Conservation (phyloP, 2,888 invertebrate genomes). For the Stegana nigrithorax region DNA sequence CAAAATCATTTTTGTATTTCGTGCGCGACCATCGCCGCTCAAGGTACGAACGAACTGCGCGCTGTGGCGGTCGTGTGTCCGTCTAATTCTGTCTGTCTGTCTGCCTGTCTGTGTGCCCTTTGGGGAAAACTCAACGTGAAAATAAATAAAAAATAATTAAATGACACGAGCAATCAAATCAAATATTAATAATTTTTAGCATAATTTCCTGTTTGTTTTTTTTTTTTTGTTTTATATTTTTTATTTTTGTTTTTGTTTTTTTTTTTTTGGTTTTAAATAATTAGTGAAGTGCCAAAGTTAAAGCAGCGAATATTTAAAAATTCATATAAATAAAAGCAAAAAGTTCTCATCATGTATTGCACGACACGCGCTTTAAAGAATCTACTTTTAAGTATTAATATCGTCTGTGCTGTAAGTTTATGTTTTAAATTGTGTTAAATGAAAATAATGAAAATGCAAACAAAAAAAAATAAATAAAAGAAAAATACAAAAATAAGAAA, state of each 20-base stretch:
- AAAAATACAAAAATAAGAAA: too few species aligned
- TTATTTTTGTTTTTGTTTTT: neutral
- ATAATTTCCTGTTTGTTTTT: too few species aligned
- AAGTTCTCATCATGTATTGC: too few species aligned
- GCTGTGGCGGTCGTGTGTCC: neutral
- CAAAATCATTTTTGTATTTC: constrained; percentile 30
- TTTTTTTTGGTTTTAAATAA: neutral
- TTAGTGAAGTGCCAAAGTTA: neutral
- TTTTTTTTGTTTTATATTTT: too few species aligned
- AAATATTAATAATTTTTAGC: neutral
- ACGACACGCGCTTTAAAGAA: constrained; percentile 46
- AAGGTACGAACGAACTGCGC: constrained; percentile 38
- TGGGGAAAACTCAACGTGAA: too few species aligned
- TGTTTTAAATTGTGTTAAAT: too few species aligned
- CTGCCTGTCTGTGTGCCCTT: too few species aligned
- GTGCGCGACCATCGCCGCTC: constrained; percentile 46
- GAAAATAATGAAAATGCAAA: too few species aligned
- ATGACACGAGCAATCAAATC: neutral
- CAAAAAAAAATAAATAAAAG: neutral
- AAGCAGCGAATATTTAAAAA: neutral
- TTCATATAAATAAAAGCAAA: constrained; percentile 21
- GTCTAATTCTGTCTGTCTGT: neutral
- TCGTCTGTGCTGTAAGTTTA: constrained; percentile 52
- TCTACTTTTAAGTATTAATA: constrained; percentile 47
- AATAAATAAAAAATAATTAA: neutral